Conservation (phyloP, 2,113 vertebrate species). For the Tragelaphus strepsiceros region DNA sequence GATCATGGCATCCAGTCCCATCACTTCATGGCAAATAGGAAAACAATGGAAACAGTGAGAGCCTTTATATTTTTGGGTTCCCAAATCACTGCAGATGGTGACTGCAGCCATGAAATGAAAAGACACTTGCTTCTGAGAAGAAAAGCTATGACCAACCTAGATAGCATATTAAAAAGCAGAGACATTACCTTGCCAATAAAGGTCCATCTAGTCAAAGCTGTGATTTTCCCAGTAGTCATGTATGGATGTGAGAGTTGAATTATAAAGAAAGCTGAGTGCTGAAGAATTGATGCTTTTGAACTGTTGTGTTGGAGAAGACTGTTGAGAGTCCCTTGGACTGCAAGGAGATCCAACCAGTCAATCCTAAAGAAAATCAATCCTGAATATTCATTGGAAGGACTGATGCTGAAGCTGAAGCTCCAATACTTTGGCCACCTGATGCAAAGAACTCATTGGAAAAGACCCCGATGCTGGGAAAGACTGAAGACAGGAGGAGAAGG, state of each 20-base stretch:
- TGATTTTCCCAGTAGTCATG: neutral
- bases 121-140: rapidly evolving
- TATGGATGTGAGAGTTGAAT: neutral
- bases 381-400: neutral
- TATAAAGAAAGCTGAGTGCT: neutral
- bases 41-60: neutral
- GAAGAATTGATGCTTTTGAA: neutral
- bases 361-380: neutral
- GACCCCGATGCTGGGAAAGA: neutral
- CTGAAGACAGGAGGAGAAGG: neutral
- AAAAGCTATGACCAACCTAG: neutral
- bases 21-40: neutral
- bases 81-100: neutral
- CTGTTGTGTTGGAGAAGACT: neutral
- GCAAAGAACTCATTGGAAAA: neutral
- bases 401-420: neutral
- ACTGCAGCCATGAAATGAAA: neutral
- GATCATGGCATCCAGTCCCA: neutral
- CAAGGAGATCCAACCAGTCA: neutral
- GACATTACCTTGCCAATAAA: neutral
- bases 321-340: neutral
- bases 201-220: neutral
- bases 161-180: neutral
- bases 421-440: neutral
- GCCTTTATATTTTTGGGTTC: neutral